Evolutionary conservation across 1,140 invertebrate species (phyloP), one percentile per base, ranked within the genome.

Genomic region (Spodoptera litura): DNA sequence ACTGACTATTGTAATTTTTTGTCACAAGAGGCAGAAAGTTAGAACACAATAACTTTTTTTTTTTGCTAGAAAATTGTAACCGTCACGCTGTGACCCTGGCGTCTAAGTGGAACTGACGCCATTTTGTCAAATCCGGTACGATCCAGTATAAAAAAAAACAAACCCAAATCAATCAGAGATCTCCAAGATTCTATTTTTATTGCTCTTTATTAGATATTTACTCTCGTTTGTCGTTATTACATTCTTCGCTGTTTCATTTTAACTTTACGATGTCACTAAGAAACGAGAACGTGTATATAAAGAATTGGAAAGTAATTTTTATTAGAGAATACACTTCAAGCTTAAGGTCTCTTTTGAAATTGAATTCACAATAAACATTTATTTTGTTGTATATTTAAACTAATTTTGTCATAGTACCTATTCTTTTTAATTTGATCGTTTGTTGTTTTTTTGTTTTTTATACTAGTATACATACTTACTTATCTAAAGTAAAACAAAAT

Each of bases 81-180:
- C 64, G 12, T 55, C 15, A 62, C 11, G 6, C 31, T 27, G 20
- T 27, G 52, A n/a, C 31, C 52, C 13, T 68, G 31, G 13, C 31
- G 38, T 27, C 44, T 27, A 31, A 52, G 49, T n/a, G 64, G 6
- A 12, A 44, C 15, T 38, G 12, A 4, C 15, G 38, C 27, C 20
- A 49, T 73, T 73, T 59, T 20, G 52, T 75, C 59, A 75, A 75
- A 64, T 62, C 58, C 58, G 49, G 8, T 53, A 75, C 51, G 58
- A 62, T 75, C 27, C 52, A 44, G 38, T 25, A 20, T 20, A 62
- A 15, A 53, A 75, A 75, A 61, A 51, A 64, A 52, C 55, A 68
- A 62, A 75, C 73, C 59, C 73, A 53, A 75, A 75, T 75, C 73
- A 75, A 75, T 75, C 73, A 64, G 44, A 2, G 59, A 62, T 44